These are phyloP conservation scores for Willisornis vidua DNA, from an alignment of 2,113 vertebrate species.

Conservation along the genomic window DNA sequence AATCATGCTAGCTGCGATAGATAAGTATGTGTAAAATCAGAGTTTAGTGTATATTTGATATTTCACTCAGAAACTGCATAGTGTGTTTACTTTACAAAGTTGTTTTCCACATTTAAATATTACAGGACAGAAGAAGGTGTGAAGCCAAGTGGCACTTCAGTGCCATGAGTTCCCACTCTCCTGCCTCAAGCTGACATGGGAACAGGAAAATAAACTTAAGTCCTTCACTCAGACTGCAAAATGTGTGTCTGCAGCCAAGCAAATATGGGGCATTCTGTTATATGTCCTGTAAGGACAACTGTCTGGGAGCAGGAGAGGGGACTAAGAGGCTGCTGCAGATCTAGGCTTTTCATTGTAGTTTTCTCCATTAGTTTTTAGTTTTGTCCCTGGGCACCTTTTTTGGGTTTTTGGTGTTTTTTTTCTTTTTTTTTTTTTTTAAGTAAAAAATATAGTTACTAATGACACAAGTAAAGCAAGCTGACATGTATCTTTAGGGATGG, in stretches of 20 bases:
- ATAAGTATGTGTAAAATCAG: background rate
- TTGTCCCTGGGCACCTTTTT: background rate
- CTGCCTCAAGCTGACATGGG: accelerated
- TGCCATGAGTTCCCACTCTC: background rate
- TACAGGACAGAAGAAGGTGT: background rate
- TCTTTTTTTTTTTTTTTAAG: too few species aligned
- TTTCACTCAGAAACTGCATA: background rate
- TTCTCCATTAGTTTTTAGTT: background rate
- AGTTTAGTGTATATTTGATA: background rate
- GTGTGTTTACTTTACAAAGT: background rate
- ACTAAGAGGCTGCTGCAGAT: background rate
- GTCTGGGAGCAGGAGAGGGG: background rate
- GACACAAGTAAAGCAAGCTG: background rate
- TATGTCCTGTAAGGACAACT: background rate
- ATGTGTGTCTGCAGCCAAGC: accelerated
- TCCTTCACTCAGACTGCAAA: background rate
- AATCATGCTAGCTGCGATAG: background rate
- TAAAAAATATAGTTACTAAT: background rate
- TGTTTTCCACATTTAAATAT: background rate
- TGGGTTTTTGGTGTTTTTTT: background rate
- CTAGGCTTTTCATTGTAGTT: background rate
- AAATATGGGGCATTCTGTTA: background rate
- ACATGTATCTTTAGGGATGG: background rate
- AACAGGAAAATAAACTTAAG: background rate
- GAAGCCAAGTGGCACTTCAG: background rate